phyloP scores from a whole-genome alignment of 2,888 invertebrate species.

The Apamea crenata region DNA sequence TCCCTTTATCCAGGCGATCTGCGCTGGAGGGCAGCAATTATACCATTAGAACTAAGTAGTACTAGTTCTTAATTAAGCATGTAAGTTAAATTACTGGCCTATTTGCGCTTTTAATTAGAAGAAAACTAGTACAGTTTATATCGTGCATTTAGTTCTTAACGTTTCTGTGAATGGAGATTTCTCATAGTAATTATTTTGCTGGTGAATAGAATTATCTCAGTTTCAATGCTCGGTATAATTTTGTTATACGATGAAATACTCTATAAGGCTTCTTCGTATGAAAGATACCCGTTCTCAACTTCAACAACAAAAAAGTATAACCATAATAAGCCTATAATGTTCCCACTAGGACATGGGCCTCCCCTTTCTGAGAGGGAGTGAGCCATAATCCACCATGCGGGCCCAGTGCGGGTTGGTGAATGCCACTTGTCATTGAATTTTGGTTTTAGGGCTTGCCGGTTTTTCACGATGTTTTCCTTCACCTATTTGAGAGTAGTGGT shows the following conservation, averaged over 20 bases:
- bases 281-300: background rate
- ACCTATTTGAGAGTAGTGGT: no score
- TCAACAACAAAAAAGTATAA: background rate
- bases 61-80: slow-evolving; percentile 55
- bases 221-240: background rate
- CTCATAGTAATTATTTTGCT: slow-evolving; percentile 9
- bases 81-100: slow-evolving; percentile 49
- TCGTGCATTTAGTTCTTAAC: slow-evolving; percentile 5
- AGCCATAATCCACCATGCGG: no score
- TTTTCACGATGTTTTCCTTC: no score
- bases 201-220: background rate
- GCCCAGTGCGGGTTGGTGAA: no score
- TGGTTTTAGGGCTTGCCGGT: no score
- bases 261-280: background rate
- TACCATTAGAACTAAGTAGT: slow-evolving; percentile 47
- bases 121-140: slow-evolving; percentile 46
- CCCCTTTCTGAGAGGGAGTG: no score
- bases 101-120: slow-evolving; percentile 56
- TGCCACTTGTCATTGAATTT: no score
- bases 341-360: no score
- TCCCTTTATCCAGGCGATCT: slow-evolving; percentile 51
- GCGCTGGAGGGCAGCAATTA: slow-evolving; percentile 50
- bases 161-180: slow-evolving; percentile 46
- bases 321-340: no score
- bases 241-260: background rate